phyloP scores from a whole-genome alignment of 2,888 invertebrate species.

The Gibbula magus region DNA sequence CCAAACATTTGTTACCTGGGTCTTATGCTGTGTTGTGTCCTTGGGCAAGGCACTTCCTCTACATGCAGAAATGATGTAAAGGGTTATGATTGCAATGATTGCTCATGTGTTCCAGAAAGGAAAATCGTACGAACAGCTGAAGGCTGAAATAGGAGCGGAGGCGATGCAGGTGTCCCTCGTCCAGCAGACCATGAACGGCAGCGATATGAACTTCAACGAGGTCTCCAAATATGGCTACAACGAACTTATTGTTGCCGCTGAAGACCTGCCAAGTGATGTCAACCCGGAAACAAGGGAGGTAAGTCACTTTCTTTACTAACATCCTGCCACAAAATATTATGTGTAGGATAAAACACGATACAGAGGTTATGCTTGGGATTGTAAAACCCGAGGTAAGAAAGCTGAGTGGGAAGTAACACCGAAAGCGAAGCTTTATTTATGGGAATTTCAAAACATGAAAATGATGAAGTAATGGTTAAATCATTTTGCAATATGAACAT shows the following conservation, averaged over 20 bases:
- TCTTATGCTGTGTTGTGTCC: too few species aligned
- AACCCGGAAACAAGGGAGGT: slow-evolving; percentile 92
- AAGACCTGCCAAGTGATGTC: slow-evolving; percentile 87
- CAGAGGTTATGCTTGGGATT: too few species aligned
- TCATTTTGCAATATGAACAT: too few species aligned
- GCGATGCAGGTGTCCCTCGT: slow-evolving; percentile 75
- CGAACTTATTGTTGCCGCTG: slow-evolving; percentile 84
- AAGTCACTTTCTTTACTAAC: not conserved
- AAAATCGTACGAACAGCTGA: slow-evolving; percentile 77
- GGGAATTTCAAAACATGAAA: not conserved
- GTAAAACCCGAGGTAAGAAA: too few species aligned
- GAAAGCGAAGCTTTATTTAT: too few species aligned
- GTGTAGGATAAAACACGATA: too few species aligned
- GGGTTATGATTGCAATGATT: not conserved
- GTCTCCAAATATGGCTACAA: slow-evolving; percentile 80
- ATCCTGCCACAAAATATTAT: too few species aligned
- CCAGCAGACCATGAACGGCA: slow-evolving; percentile 47
- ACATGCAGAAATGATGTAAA: too few species aligned
- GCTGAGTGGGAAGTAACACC: too few species aligned
- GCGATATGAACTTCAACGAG: slow-evolving; percentile 60
- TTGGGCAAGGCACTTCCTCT: too few species aligned
- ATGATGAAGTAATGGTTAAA: not conserved
- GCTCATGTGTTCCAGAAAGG: slow-evolving; percentile 74
- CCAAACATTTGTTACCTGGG: too few species aligned
- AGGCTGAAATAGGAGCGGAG: slow-evolving; percentile 77